Conservation (phyloP, 92 coral and sea anemone genomes). For the Palythoa heliodiscus region DNA sequence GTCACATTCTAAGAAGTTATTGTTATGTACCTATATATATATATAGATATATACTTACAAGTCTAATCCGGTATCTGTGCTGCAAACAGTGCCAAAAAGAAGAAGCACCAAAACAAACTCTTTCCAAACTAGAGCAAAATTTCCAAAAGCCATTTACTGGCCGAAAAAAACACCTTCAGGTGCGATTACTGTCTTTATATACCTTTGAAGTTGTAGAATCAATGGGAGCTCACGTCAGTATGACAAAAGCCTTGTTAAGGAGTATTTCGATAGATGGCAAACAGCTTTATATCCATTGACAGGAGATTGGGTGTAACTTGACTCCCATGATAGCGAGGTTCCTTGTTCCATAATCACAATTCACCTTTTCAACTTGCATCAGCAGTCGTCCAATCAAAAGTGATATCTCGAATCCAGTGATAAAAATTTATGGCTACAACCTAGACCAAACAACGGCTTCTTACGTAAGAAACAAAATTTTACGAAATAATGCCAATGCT, state of each 20-base stretch:
- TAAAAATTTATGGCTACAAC: too few species aligned
- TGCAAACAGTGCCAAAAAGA: slow-evolving; percentile 26
- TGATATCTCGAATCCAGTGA: not conserved
- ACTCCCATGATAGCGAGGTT: not conserved
- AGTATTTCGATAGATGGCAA: slow-evolving; percentile 1
- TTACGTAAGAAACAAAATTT: too few species aligned
- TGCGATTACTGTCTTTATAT: not conserved
- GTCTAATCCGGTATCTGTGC: slow-evolving; percentile 13
- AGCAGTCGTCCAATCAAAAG: not conserved
- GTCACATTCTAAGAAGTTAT: not conserved
- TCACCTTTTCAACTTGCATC: not conserved
- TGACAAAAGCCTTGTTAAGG: not conserved
- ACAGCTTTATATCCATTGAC: slow-evolving; percentile 1
- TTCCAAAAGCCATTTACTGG: slow-evolving; percentile 15
- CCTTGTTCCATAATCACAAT: not conserved
- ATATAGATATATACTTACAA: slow-evolving; percentile 44
- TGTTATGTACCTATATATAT: not conserved
- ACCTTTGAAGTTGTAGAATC: not conserved
- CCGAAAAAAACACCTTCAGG: not conserved
- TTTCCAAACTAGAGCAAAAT: not conserved
- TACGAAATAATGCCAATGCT: too few species aligned
- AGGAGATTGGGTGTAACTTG: slow-evolving; percentile 14
- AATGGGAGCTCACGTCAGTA: not conserved
- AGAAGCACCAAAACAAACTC: slow-evolving; percentile 3
- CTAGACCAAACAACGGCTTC: too few species aligned